A percentile compares a stretch with the other conserved stretches of the same genome.
Conservation (phyloP, 2,113 vertebrate genomes). For the Vimba vimba region DNA sequence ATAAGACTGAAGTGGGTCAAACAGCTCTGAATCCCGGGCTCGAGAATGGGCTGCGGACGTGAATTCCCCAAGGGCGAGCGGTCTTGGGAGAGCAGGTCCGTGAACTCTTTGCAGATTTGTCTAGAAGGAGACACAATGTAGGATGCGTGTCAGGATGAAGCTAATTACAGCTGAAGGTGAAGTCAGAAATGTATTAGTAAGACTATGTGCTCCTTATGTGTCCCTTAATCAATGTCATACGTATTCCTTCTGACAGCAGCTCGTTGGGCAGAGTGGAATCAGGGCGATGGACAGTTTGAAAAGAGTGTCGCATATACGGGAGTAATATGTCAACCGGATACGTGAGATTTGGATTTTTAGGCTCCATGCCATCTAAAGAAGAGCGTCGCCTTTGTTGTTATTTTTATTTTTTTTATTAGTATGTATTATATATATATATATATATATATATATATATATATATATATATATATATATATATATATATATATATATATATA, state of each 20-base stretch:
- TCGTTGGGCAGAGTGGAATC: constrained; percentile 16
- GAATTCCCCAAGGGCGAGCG: constrained; percentile 98
- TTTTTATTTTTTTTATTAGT: neutral
- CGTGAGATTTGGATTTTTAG: neutral
- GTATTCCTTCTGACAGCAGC: constrained; percentile 41
- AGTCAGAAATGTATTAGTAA: constrained; percentile 39
- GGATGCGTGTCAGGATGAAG: constrained; percentile 39
- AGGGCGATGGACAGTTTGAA: constrained; percentile 11
- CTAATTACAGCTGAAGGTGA: constrained; percentile 46
- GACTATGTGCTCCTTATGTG: constrained; percentile 36
- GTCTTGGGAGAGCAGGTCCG: constrained; percentile 99
- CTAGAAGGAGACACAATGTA: constrained; percentile 74
- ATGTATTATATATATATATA: neutral
- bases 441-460: neutral
- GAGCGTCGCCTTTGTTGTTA: neutral
- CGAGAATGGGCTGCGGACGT: constrained; percentile 95
- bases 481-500: neutral
- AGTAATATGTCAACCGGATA: neutral
- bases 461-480: neutral
- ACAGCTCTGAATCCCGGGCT: constrained; percentile 99
- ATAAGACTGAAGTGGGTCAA: constrained; percentile 99
- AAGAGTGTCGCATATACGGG: neutral
- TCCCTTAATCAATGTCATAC: constrained; percentile 36
- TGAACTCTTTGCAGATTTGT: constrained; percentile 99
- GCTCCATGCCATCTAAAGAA: neutral